Evolutionary conservation across 2,888 invertebrate species (phyloP).

Genomic region (Brenthis ino): DNA sequence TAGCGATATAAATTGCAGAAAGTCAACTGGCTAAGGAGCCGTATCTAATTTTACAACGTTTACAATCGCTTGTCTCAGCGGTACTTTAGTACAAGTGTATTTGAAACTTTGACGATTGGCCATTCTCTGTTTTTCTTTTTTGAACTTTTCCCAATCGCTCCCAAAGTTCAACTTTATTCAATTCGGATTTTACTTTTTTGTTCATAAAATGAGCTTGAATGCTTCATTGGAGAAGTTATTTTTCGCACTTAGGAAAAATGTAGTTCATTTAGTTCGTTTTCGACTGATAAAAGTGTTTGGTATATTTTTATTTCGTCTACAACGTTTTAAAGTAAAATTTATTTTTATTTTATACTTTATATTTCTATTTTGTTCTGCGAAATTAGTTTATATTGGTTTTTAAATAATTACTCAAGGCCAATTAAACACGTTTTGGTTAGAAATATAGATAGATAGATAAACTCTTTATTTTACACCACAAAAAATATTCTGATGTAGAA

Average conservation of each 20-base stretch:
- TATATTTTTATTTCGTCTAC: neutral
- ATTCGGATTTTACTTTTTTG: constrained; percentile 41
- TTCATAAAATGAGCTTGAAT: constrained; percentile 34
- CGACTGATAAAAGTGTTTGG: neutral
- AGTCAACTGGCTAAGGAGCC: neutral
- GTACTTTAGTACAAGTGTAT: constrained; percentile 55
- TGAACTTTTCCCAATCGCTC: constrained; percentile 38
- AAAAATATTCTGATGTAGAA: too few relatives aligned
- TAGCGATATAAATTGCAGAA: neutral
- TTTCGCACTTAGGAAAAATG: constrained; percentile 32
- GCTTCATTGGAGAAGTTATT: constrained; percentile 35
- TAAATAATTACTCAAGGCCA: too few relatives aligned
- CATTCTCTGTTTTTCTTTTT: constrained; percentile 56
- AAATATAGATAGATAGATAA: too few relatives aligned
- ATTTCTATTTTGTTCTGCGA: too few relatives aligned
- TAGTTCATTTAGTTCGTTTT: constrained; percentile 27
- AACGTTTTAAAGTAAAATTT: neutral
- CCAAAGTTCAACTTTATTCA: constrained; percentile 41
- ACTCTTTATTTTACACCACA: too few relatives aligned
- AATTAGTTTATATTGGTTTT: too few relatives aligned
- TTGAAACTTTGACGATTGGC: constrained; percentile 61
- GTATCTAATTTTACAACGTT: constrained; percentile 37
- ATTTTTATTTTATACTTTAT: neutral
- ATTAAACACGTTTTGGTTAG: too few relatives aligned
- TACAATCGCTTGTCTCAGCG: constrained; percentile 43